Conservation (phyloP, 2,888 invertebrate species). For the Drosophila putrida region DNA sequence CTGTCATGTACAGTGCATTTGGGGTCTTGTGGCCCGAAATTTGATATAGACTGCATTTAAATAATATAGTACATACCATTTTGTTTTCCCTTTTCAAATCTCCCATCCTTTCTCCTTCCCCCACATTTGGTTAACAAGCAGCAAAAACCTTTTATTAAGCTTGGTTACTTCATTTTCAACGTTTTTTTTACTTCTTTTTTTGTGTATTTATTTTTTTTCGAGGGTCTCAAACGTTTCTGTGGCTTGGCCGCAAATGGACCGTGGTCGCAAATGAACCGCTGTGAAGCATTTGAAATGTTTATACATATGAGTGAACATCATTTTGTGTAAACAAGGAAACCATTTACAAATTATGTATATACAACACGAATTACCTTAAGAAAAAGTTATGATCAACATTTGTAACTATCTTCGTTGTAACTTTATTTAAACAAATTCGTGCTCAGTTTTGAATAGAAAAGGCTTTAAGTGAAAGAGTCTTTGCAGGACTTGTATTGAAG, state of each 20-base stretch:
- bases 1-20: slow-evolving; percentile 48
- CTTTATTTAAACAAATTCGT: too few species aligned
- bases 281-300: slow-evolving; percentile 71
- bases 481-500: too few species aligned
- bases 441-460: too few species aligned
- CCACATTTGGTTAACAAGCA: slow-evolving; percentile 16
- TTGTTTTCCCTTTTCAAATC: slow-evolving; percentile 63
- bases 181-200: neutral
- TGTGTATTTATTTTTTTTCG: slow-evolving; percentile 19
- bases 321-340: slow-evolving; percentile 45
- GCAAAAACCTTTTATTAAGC: slow-evolving; percentile 43
- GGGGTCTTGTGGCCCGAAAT: slow-evolving; percentile 61
- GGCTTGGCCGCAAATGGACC: slow-evolving; percentile 63
- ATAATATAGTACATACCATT: slow-evolving; percentile 66
- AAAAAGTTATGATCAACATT: too few species aligned
- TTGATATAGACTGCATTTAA: slow-evolving; percentile 74
- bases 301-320: slow-evolving; percentile 56
- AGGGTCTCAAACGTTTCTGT: slow-evolving; percentile 37
- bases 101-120: slow-evolving; percentile 15
- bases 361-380: too few species aligned
- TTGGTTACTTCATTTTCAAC: slow-evolving; percentile 10
- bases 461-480: too few species aligned
- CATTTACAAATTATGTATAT: neutral
- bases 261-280: slow-evolving; percentile 60
- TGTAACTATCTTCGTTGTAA: too few species aligned